These are phyloP conservation scores for Phylloscopus trochiloides DNA, from an alignment of 2,113 vertebrate genomes.

Conservation along the genomic window DNA sequence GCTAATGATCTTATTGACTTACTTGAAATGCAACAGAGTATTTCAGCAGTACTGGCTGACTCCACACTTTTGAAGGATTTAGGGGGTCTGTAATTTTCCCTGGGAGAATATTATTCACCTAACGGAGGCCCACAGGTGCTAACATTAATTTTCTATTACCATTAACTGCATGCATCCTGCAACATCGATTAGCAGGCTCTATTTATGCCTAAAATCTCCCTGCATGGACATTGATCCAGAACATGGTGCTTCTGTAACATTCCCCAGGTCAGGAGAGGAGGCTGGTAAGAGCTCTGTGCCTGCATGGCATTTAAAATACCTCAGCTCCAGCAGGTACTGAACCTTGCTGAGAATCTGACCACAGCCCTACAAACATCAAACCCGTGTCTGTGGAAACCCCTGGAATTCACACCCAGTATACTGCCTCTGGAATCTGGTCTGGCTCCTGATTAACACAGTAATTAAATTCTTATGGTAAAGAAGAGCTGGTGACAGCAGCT, in stretches of 20 bases:
- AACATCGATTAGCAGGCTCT: slow-evolving; percentile 10
- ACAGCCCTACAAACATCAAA: neutral
- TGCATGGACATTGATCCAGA: neutral
- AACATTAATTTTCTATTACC: slow-evolving; percentile 53
- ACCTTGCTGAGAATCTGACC: neutral
- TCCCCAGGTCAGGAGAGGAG: neutral
- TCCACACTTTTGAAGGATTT: slow-evolving; percentile 28
- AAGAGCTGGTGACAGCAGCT: neutral
- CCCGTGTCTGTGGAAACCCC: neutral
- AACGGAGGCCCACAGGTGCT: slow-evolving; percentile 17
- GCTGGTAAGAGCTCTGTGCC: neutral
- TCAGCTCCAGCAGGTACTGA: neutral
- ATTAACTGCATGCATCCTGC: slow-evolving; percentile 22
- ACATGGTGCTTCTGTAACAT: neutral
- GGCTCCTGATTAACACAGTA: neutral
- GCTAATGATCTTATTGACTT: slow-evolving; percentile 38
- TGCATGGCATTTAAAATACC: neutral
- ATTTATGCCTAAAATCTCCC: neutral
- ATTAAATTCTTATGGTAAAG: neutral
- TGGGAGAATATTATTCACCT: slow-evolving; percentile 40
- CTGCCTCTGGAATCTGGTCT: neutral
- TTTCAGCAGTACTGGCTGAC: slow-evolving; percentile 45
- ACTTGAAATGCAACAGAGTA: slow-evolving; percentile 36
- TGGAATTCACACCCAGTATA: neutral
- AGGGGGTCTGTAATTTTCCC: slow-evolving; percentile 44